Percentiles rank a stretch among this genome's conserved stretches.
phyloP scores from a whole-genome alignment of 2,113 vertebrate genomes.

The Pterocles burchelli region DNA sequence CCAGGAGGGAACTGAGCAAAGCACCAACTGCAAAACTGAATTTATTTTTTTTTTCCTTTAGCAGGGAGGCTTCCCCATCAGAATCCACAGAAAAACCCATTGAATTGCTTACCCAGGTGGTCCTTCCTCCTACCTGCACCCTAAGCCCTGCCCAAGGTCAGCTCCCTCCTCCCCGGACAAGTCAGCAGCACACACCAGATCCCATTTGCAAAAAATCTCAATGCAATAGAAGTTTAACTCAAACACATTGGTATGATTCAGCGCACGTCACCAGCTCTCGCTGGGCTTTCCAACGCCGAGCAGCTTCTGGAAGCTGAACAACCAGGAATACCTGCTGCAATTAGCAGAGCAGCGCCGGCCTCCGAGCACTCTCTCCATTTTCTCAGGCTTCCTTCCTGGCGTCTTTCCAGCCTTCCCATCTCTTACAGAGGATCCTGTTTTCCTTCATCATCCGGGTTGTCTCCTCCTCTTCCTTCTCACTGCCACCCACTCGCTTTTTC shows the following conservation, averaged over 20 bases:
- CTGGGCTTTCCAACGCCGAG: background rate
- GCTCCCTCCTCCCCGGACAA: background rate
- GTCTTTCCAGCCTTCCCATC: slow-evolving; percentile 53
- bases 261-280: background rate
- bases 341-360: background rate
- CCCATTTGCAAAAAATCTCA: accelerated
- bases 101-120: accelerated
- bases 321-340: slow-evolving; percentile 17
- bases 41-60: background rate
- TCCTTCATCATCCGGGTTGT: slow-evolving; percentile 15
- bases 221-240: background rate
- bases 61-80: background rate
- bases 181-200: background rate
- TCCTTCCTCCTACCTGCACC: background rate
- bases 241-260: background rate
- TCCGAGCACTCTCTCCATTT: slow-evolving; percentile 40
- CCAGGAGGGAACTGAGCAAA: background rate
- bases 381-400: slow-evolving; percentile 67
- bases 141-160: background rate
- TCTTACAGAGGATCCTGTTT: slow-evolving; percentile 59
- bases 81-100: background rate
- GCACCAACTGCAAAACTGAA: background rate
- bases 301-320: background rate
- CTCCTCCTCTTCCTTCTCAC: slow-evolving; percentile 66
- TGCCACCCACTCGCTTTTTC: slow-evolving; percentile 37